phyloP scores from a whole-genome alignment of 2,113 vertebrate genomes.

The Pachyramphus minor region DNA sequence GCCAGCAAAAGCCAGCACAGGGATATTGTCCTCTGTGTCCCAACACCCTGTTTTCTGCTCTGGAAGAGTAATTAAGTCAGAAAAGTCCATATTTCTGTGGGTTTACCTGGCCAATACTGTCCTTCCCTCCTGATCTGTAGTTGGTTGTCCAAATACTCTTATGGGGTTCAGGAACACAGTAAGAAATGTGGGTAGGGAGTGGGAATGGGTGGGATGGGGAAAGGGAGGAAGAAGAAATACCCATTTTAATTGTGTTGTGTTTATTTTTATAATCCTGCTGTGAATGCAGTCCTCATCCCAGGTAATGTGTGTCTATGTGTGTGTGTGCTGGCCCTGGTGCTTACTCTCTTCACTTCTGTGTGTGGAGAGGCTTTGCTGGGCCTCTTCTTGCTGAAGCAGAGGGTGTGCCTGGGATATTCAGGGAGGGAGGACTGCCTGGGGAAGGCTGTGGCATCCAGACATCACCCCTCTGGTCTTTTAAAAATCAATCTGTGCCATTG shows the following conservation, averaged over 20 bases:
- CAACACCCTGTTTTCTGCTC: background rate
- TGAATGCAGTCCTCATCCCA: conserved; percentile 83
- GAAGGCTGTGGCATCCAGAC: background rate
- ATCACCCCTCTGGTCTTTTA: background rate
- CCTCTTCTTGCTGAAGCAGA: conserved; percentile 20
- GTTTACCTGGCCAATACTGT: background rate
- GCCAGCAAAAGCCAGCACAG: background rate
- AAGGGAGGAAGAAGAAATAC: background rate
- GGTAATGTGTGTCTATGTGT: conserved; percentile 68
- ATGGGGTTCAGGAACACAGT: background rate
- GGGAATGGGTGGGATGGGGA: background rate
- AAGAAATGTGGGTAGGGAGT: background rate
- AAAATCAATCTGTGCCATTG: background rate
- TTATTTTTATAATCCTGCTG: conserved; percentile 52
- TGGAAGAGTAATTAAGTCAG: background rate
- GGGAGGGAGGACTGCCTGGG: background rate
- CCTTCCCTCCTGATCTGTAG: background rate
- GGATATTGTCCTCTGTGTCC: background rate
- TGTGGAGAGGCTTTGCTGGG: conserved; percentile 21
- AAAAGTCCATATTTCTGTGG: background rate
- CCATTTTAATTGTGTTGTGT: conserved; percentile 66
- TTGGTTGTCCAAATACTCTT: background rate
- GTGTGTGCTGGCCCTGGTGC: conserved; percentile 50
- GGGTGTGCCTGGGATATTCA: conserved; percentile 24
- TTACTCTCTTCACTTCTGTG: background rate